These are phyloP conservation scores for Euplagia quadripunctaria DNA, from an alignment of 2,888 invertebrate genomes.

Conservation along the genomic window DNA sequence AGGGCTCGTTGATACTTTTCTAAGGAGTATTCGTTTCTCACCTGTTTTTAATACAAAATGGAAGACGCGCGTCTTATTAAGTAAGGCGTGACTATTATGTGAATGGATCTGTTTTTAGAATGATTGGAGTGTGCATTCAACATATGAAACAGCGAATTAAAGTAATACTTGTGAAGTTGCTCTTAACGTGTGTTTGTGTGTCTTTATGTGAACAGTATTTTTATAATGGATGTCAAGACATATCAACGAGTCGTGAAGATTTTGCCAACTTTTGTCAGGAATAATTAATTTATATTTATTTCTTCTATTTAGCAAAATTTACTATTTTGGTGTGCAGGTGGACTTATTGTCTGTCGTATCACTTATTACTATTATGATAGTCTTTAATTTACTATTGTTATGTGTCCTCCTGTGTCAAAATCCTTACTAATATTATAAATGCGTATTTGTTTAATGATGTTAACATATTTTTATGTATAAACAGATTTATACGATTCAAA, in stretches of 20 bases:
- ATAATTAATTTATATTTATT: neutral
- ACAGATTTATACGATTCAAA: too few relatives aligned
- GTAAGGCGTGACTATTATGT: neutral
- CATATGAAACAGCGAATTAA: neutral
- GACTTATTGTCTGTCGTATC: too few relatives aligned
- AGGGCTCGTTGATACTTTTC: conserved; percentile 35
- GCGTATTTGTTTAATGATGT: too few relatives aligned
- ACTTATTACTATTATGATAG: too few relatives aligned
- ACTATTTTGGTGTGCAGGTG: too few relatives aligned
- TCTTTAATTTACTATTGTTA: too few relatives aligned
- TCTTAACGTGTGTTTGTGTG: neutral
- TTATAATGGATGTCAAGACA: neutral
- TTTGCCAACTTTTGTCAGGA: neutral
- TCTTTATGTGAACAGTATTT: neutral
- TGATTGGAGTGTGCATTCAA: neutral
- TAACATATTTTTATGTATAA: too few relatives aligned
- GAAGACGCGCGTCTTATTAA: conserved; percentile 24
- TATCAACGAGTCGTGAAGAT: neutral
- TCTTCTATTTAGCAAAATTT: too few relatives aligned
- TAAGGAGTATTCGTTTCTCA: conserved; percentile 24
- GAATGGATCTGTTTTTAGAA: neutral
- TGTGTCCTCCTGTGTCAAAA: too few relatives aligned
- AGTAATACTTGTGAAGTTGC: neutral
- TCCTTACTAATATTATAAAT: too few relatives aligned
- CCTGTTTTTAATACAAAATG: conserved; percentile 56